Percentiles rank a stretch among this genome's conserved stretches.
phyloP scores from a whole-genome alignment of 2,113 vertebrate genomes.

The Rhinoptilus africanus region DNA sequence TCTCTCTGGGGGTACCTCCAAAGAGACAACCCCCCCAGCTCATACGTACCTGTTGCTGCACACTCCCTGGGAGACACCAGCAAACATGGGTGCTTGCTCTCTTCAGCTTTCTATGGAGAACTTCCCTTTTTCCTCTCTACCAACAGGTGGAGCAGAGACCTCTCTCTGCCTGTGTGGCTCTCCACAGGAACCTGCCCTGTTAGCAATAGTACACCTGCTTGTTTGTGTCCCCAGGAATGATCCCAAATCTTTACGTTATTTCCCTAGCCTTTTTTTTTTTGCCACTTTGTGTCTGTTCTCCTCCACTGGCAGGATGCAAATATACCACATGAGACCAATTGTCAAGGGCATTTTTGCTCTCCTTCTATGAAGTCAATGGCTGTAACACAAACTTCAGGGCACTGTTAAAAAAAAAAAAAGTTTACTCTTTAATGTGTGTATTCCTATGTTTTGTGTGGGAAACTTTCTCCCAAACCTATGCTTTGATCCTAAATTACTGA shows the following conservation, averaged over 20 bases:
- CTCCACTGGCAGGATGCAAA: background rate
- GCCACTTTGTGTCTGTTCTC: background rate
- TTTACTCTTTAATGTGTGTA: background rate
- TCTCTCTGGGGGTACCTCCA: background rate
- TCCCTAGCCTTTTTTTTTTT: background rate
- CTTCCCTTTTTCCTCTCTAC: background rate
- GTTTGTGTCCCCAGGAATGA: background rate
- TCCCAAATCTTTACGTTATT: background rate
- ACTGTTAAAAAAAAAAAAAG: background rate
- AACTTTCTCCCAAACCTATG: background rate
- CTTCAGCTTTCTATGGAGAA: accelerated
- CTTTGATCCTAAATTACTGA: background rate
- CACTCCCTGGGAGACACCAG: background rate
- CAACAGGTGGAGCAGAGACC: background rate
- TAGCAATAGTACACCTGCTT: background rate
- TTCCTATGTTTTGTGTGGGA: background rate
- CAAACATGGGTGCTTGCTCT: background rate
- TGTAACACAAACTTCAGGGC: background rate
- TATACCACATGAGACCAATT: background rate
- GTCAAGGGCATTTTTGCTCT: background rate
- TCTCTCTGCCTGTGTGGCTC: background rate
- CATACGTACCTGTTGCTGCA: background rate
- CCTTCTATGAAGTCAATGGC: background rate
- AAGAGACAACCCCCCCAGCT: background rate
- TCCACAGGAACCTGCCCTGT: background rate